Evolutionary conservation across 2,888 invertebrate genomes (phyloP), one percentile per base, ranked within the genome.

Genomic region (Drosophila anceps): DNA sequence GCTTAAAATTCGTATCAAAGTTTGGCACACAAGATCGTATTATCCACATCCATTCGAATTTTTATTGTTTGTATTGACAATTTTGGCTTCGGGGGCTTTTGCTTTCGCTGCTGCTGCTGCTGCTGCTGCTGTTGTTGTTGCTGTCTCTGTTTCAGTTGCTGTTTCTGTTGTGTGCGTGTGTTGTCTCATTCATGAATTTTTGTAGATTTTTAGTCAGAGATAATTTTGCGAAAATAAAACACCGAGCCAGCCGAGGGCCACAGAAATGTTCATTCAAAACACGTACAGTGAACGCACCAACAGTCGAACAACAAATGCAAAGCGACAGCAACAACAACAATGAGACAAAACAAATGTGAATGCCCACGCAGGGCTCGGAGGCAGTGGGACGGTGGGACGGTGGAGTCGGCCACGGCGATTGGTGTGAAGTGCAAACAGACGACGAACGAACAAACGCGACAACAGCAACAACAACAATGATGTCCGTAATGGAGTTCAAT

Each of bases 131-230:
- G 46, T 5, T 46, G 46, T n/a, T 29, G 29, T 27, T 46, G 46
- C 29, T 29, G 29, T 27, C 27, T 27, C 48, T 29, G 48, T 37
- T 54, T 57, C 33, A 33, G 43, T 53, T 74, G 60, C 61, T 29
- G 48, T 37, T 54, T 57, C 33, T 35, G 43, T 53, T 74, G 60
- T 59, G 62, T 58, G 50, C 31, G 50, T 33, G 50, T 33, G 31
- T 46, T 74, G 63, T 57, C 82, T 88, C 84, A 84, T 88, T 84
- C 88, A 84, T 84, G 83, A 82, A 82, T 81, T 75, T 51, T 79
- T 77, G 82, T 80, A 85, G 84, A 84, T 84, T 76, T 74, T 70
- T 60, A 81, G 81, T 65, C 78, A 57, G 37, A 85, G 84, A 88
- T 88, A 81, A 83, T 88, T 81, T 84, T 74, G 76, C 73, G 55